Conservation (phyloP, 1,140 invertebrate species). For the Antheraea pernyi region DNA sequence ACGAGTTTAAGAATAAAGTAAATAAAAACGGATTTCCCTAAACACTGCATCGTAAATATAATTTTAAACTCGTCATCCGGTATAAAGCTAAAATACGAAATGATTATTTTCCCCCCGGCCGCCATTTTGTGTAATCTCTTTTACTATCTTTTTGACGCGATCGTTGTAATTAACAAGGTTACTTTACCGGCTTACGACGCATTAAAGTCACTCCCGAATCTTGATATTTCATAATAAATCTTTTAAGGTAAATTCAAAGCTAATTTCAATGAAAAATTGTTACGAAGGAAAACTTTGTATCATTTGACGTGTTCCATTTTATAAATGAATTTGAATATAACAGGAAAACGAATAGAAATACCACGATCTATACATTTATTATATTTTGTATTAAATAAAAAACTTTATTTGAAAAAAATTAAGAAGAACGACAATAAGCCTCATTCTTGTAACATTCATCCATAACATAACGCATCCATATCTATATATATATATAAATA, state of each 20-base stretch:
- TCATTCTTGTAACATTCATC: too few species aligned
- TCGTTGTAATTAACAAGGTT: conserved; percentile 29
- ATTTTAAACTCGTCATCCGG: neutral
- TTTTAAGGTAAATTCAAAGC: neutral
- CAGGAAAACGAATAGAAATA: too few species aligned
- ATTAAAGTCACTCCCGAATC: conserved; percentile 13
- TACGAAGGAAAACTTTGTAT: neutral
- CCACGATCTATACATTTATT: too few species aligned
- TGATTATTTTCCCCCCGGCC: conserved; percentile 12
- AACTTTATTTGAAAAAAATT: too few species aligned
- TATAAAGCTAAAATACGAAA: conserved; percentile 2
- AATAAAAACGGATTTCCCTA: neutral
- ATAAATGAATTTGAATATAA: too few species aligned
- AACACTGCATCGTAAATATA: neutral
- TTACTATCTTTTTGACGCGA: conserved; percentile 20
- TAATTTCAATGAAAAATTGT: neutral
- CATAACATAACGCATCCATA: too few species aligned
- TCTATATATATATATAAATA: too few species aligned
- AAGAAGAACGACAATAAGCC: too few species aligned
- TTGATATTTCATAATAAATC: conserved; percentile 2
- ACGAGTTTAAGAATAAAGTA: too few species aligned
- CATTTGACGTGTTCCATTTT: neutral
- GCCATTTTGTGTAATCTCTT: conserved; percentile 13
- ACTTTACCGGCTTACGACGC: conserved; percentile 23
- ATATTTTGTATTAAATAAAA: too few species aligned